Base-by-base conservation (phyloP, 2,797 vertebrate species). In the Gambusia yucatana region DNA sequence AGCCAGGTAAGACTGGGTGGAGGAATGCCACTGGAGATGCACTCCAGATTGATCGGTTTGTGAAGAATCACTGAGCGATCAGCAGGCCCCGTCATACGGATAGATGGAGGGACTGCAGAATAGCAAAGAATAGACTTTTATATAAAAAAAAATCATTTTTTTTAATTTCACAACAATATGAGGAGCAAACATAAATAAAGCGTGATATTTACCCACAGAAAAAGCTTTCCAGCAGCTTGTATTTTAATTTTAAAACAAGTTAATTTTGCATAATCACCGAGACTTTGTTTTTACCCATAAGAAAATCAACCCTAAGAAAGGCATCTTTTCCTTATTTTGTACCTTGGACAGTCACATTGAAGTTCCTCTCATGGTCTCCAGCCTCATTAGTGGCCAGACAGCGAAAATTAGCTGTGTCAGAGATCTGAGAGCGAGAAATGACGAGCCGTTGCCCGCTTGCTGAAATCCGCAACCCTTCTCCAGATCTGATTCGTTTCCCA, bases 1-100 rank as follows among this genome's bases (percentile, higher is more conserved):
- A 99, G 92, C 98, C 98, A 99, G 0, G 97, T 99, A 50, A 99
- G 96, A 78, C 95, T 96, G 46, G 98, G 98, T 77, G 93, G 91
- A n/a, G 98, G 98, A 86, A 97, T 95, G 44, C 98, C 98, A 55
- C 89, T 97, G 78, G 97, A 96, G 80, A 98, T 89, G 74, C 98
- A 99, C 88, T 98, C 97, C 76, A 99, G 88, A 0, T 87, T 96
- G 75, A 96, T 74, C 11, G 96, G 57, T 85, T 96, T 96, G 73
- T 97, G 85, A 9, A 98, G 95, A 79, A 98, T 95, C 78, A 99
- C 97, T 0, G 96, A 93, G 76, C 95, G 96, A 79, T 98, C 97
- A 0, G 95, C 83, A 79, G 94, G 90, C 3, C 96, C 97, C 3
- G 94, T 78, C 2, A 95, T 93, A 75, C 96, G 97, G 88, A 99